A percentile compares a stretch with the other conserved stretches of the same genome.
Conservation (phyloP, 2,797 vertebrate species). For the Hybognathus amarus region DNA sequence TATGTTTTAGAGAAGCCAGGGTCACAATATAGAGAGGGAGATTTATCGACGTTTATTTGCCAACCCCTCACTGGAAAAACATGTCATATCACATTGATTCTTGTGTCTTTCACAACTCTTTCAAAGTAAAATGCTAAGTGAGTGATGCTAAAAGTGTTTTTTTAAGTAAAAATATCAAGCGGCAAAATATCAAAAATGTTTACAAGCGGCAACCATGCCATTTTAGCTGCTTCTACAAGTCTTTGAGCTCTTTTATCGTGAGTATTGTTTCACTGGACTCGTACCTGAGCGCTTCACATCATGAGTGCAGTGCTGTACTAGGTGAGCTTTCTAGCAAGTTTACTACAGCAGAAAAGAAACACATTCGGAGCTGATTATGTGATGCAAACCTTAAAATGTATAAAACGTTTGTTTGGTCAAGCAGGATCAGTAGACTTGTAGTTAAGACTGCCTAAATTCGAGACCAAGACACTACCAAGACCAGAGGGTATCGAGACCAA, state of each 20-base stretch:
- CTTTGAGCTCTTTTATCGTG: neutral
- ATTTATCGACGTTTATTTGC: neutral
- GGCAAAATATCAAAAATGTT: no score
- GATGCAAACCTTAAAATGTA: neutral
- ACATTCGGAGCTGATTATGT: neutral
- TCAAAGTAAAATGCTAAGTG: neutral
- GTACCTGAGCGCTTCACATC: accelerated
- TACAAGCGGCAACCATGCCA: neutral
- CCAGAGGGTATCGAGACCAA: no score
- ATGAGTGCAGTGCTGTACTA: neutral
- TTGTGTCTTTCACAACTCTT: neutral
- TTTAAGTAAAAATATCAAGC: no score
- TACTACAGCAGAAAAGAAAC: neutral
- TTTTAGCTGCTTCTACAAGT: neutral
- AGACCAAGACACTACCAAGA: no score
- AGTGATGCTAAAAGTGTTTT: no score
- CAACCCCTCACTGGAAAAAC: neutral
- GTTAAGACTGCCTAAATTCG: no score
- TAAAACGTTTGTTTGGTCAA: neutral
- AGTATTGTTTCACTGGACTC: neutral
- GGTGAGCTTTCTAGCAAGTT: neutral
- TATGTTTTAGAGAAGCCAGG: slow-evolving; percentile 5
- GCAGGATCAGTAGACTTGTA: neutral
- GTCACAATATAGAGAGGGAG: neutral
- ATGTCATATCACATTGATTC: neutral